phyloP scores from a whole-genome alignment of 2,113 vertebrate genomes.

The Ellobius talpinus region DNA sequence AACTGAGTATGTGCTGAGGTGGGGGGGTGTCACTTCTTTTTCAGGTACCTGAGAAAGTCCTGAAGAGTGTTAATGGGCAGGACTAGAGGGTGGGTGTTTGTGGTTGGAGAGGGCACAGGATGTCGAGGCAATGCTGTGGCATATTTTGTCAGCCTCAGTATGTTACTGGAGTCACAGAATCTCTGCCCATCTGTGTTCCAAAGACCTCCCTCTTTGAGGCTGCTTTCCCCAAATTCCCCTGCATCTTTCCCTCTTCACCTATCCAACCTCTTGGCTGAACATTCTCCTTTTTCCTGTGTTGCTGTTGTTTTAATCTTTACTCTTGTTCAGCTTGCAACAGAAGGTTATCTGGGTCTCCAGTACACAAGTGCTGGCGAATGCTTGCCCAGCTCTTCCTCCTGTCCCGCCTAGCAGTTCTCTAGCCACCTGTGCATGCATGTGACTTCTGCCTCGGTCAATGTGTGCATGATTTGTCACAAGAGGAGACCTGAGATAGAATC shows the following conservation, averaged over 20 bases:
- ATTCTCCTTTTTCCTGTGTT: constrained; percentile 70
- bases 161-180: constrained; percentile 76
- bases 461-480: constrained; percentile 82
- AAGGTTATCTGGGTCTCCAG: constrained; percentile 55
- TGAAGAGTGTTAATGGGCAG: constrained; percentile 62
- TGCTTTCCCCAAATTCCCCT: constrained; percentile 70
- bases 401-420: constrained; percentile 72
- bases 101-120: constrained; percentile 74
- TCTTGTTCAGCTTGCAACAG: constrained; percentile 68
- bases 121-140: constrained; percentile 74
- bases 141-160: constrained; percentile 71
- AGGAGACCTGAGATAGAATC: constrained; percentile 74
- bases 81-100: constrained; percentile 77
- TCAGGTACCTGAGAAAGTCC: constrained; percentile 78
- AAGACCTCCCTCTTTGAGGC: constrained; percentile 79
- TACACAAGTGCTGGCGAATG: not conserved
- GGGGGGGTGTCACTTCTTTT: constrained; percentile 78
- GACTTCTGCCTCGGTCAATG: constrained; percentile 82
- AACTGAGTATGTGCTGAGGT: constrained; percentile 60
- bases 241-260: constrained; percentile 76
- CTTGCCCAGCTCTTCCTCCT: constrained; percentile 49
- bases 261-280: constrained; percentile 65
- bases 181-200: constrained; percentile 68
- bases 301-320: constrained; percentile 75
- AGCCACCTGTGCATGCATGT: constrained; percentile 77